Percentiles rank a stretch among this genome's conserved stretches.
phyloP scores from a whole-genome alignment of 2,797 vertebrate genomes.

The Hephaestus fuliginosus region DNA sequence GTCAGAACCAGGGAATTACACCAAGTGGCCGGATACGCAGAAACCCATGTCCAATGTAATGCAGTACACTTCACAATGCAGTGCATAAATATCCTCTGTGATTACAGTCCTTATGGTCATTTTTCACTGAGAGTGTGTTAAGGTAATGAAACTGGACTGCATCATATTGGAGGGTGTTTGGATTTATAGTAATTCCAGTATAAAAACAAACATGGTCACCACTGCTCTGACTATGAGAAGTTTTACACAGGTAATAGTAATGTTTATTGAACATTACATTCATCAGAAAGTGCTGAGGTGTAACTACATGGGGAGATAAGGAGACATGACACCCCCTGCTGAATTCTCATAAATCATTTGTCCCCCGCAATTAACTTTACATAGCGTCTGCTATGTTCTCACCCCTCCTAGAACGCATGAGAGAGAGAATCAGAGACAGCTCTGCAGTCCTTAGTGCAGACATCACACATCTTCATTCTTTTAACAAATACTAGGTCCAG shows the following conservation, averaged over 20 bases:
- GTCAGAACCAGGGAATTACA: slow-evolving; percentile 14
- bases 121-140: background rate
- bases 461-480: slow-evolving; percentile 4
- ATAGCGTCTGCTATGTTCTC: slow-evolving; percentile 26
- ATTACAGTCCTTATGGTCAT: background rate
- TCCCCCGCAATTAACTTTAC: slow-evolving; percentile 44
- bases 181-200: too few relatives aligned
- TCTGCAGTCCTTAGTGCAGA: slow-evolving; percentile 19
- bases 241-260: slow-evolving; percentile 18
- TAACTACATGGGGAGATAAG: slow-evolving; percentile 38
- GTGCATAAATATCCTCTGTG: background rate
- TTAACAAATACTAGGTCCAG: slow-evolving; percentile 20
- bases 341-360: slow-evolving; percentile 51
- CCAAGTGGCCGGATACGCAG: slow-evolving; percentile 1
- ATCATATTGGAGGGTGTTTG: background rate
- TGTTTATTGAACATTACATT: slow-evolving; percentile 36
- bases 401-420: slow-evolving; percentile 9
- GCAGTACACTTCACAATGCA: slow-evolving; percentile 1
- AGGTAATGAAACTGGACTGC: background rate
- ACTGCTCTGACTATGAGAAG: background rate
- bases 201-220: background rate
- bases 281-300: slow-evolving; percentile 41
- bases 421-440: slow-evolving; percentile 8
- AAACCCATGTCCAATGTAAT: slow-evolving; percentile 13
- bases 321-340: slow-evolving; percentile 35